Conservation (phyloP, 1,140 invertebrate genomes). For the Meloidogyne chitwoodi region DNA sequence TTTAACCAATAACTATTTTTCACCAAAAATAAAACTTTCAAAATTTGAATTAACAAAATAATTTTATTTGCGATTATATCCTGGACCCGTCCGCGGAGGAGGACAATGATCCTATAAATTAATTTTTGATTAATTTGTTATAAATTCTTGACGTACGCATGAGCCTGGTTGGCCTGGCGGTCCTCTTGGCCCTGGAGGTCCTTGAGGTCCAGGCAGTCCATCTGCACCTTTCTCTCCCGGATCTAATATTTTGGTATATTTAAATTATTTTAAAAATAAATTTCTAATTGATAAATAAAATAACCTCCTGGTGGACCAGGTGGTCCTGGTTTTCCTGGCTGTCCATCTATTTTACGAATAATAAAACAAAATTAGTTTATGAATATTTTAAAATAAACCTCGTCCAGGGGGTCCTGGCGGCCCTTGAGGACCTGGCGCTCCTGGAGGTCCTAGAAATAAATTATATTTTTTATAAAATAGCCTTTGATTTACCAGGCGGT, state of each 20-base stretch:
- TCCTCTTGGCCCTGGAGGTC: slow-evolving; percentile 40
- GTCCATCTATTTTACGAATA: slow-evolving; percentile 36
- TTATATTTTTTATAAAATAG: not conserved
- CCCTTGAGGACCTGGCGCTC: slow-evolving; percentile 45
- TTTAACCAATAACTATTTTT: too few relatives aligned
- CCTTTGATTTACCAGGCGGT: slow-evolving; percentile 49
- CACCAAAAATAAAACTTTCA: too few relatives aligned
- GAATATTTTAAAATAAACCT: not conserved
- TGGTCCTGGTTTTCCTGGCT: slow-evolving; percentile 28
- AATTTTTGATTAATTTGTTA: not conserved
- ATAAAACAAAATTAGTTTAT: not conserved
- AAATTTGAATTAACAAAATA: too few relatives aligned
- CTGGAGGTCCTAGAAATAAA: slow-evolving; percentile 12
- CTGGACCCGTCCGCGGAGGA: slow-evolving; percentile 54
- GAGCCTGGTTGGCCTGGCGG: slow-evolving; percentile 52
- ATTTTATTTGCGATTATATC: slow-evolving; percentile 27
- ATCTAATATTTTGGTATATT: slow-evolving; percentile 38
- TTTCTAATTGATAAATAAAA: not conserved
- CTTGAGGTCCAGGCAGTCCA: slow-evolving; percentile 54
- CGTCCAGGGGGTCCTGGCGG: slow-evolving; percentile 22
- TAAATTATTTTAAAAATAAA: not conserved
- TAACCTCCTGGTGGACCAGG: slow-evolving; percentile 20
- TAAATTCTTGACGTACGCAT: slow-evolving; percentile 27
- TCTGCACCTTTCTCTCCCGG: slow-evolving; percentile 54
- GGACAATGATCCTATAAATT: slow-evolving; percentile 50